These are phyloP conservation scores for Drosophila fuyamai DNA, from an alignment of 1,140 invertebrate species.

Conservation along the genomic window DNA sequence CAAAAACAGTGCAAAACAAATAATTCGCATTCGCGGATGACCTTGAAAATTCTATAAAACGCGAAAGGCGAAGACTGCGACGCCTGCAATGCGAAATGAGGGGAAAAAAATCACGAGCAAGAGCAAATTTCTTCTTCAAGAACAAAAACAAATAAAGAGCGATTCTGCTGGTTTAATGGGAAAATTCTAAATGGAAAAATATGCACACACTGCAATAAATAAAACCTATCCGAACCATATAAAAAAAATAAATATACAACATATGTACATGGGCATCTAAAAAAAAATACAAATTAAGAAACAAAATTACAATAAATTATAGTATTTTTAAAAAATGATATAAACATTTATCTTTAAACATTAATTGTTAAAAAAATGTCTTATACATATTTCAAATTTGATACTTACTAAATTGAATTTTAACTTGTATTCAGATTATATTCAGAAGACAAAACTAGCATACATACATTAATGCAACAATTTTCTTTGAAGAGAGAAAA, in stretches of 20 bases:
- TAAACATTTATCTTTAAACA: too few species aligned
- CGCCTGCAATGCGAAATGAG: slow-evolving; percentile 36
- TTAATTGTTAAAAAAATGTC: too few species aligned
- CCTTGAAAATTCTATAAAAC: slow-evolving; percentile 48
- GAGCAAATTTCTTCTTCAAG: slow-evolving; percentile 28
- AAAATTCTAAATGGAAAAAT: slow-evolving; percentile 2
- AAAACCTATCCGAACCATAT: neutral
- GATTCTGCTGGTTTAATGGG: slow-evolving; percentile 18
- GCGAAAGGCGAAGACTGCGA: slow-evolving; percentile 19
- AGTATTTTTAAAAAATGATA: too few species aligned
- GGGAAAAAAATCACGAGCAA: slow-evolving; percentile 16
- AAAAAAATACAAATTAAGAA: too few species aligned
- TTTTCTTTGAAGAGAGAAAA: slow-evolving; percentile 4
- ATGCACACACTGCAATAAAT: neutral
- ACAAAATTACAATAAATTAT: too few species aligned
- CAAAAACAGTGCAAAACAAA: slow-evolving; percentile 10
- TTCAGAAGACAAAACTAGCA: too few species aligned
- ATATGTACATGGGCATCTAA: neutral
- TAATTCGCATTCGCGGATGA: slow-evolving; percentile 42
- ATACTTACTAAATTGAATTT: too few species aligned
- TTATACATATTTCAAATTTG: too few species aligned
- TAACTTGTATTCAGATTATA: too few species aligned
- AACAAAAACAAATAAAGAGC: slow-evolving; percentile 18
- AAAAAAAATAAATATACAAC: neutral
- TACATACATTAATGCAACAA: too few species aligned